Conservation (phyloP, 2,888 invertebrate species). For the Drosophila aldrichi region DNA sequence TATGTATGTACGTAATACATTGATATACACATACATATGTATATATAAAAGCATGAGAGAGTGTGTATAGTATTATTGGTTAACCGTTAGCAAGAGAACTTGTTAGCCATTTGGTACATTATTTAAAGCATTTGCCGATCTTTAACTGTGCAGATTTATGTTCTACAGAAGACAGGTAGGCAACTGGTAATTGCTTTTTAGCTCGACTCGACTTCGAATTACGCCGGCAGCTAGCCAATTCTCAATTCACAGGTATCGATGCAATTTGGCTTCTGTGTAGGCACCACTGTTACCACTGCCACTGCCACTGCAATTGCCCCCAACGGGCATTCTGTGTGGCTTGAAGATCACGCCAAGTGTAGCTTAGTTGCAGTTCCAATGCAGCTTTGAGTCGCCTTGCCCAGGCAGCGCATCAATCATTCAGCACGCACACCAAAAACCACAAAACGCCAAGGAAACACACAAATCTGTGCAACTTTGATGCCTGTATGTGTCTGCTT, state of each 20-base stretch:
- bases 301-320: conserved; percentile 30
- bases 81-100: conserved; percentile 66
- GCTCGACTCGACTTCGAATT: conserved; percentile 32
- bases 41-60: not conserved
- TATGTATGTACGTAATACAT: conserved; percentile 16
- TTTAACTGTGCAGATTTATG: conserved; percentile 35
- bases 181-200: conserved; percentile 66
- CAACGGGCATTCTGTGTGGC: conserved; percentile 66
- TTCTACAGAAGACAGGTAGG: conserved; percentile 28
- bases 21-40: not conserved
- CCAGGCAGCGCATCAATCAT: conserved; percentile 79
- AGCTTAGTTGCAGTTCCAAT: conserved; percentile 78
- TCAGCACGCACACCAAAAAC: conserved; percentile 67
- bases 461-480: conserved; percentile 32
- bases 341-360: conserved; percentile 73
- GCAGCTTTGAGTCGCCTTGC: conserved; percentile 72
- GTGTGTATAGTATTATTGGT: conserved; percentile 29
- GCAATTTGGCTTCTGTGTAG: conserved; percentile 83
- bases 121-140: conserved; percentile 9
- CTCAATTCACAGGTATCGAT: conserved; percentile 61
- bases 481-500: conserved; percentile 3
- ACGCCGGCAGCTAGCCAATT: conserved; percentile 60
- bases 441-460: conserved; percentile 24
- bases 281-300: conserved; percentile 62
- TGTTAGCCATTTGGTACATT: conserved; percentile 50